Evolutionary conservation across 2,888 invertebrate species (phyloP).

Genomic region (Chrysomela aeneicollis): DNA sequence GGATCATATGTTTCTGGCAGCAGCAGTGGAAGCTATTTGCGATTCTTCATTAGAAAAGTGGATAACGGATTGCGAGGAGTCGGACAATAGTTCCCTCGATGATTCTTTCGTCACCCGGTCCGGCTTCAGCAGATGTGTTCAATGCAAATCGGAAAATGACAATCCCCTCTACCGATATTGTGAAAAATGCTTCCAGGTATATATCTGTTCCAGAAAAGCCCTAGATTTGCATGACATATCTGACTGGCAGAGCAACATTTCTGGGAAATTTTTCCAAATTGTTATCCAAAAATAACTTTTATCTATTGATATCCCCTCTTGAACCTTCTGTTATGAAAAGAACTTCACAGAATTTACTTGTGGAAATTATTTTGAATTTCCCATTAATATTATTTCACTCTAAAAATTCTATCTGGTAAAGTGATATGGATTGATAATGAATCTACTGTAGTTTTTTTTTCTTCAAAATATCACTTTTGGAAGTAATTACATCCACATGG

Average conservation of each 20-base stretch:
- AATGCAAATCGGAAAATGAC: conserved; percentile 68
- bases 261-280: too few species aligned
- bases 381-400: too few species aligned
- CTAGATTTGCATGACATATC: conserved; percentile 14
- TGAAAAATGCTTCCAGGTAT: conserved; percentile 74
- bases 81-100: conserved; percentile 52
- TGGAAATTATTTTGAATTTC: too few species aligned
- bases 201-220: conserved; percentile 26
- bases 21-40: conserved; percentile 55
- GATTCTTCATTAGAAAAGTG: conserved; percentile 56
- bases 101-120: conserved; percentile 48
- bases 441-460: too few species aligned
- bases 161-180: conserved; percentile 74
- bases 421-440: too few species aligned
- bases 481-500: too few species aligned
- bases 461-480: too few species aligned
- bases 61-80: conserved; percentile 58
- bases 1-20: conserved; percentile 49
- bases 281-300: too few species aligned
- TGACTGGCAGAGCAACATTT: conserved; percentile 25
- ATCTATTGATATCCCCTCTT: too few species aligned
- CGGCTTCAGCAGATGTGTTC: conserved; percentile 72
- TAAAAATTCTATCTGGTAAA: too few species aligned
- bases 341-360: too few species aligned
- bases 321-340: too few species aligned